phyloP scores from a whole-genome alignment of 2,113 vertebrate species.

The Zingel zingel region DNA sequence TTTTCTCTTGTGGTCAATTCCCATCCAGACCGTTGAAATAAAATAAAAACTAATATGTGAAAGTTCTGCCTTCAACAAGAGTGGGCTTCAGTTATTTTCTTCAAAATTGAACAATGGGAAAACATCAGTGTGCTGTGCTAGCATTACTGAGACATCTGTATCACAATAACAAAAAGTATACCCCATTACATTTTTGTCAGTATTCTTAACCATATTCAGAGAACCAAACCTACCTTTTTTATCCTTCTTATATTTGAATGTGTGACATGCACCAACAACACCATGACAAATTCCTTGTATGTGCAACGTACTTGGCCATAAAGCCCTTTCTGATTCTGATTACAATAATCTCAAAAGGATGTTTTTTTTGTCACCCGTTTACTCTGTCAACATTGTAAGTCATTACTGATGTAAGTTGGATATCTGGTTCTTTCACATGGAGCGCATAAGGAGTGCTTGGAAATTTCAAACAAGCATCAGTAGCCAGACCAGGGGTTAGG shows the following conservation, averaged over 20 bases:
- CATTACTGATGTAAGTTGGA: background rate
- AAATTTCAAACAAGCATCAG: background rate
- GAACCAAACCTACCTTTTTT: background rate
- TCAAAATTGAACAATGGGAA: background rate
- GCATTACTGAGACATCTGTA: background rate
- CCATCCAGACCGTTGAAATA: too few relatives aligned
- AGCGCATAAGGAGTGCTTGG: background rate
- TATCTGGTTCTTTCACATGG: background rate
- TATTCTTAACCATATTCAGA: background rate
- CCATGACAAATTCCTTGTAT: too few relatives aligned
- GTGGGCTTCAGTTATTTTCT: too few relatives aligned
- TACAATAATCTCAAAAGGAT: background rate
- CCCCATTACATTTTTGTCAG: background rate
- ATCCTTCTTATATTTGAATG: too few relatives aligned
- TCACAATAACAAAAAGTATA: background rate
- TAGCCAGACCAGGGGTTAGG: background rate
- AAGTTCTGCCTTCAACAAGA: background rate
- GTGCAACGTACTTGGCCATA: too few relatives aligned
- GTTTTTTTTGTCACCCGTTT: background rate
- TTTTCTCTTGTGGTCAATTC: background rate
- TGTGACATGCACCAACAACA: too few relatives aligned
- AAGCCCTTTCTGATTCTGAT: too few relatives aligned
- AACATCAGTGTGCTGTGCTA: rapidly evolving
- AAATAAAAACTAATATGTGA: background rate
- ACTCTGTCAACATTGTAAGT: slow-evolving; percentile 26